Base-by-base conservation (phyloP, 2,113 vertebrate genomes). In the Hassar affinis region DNA sequence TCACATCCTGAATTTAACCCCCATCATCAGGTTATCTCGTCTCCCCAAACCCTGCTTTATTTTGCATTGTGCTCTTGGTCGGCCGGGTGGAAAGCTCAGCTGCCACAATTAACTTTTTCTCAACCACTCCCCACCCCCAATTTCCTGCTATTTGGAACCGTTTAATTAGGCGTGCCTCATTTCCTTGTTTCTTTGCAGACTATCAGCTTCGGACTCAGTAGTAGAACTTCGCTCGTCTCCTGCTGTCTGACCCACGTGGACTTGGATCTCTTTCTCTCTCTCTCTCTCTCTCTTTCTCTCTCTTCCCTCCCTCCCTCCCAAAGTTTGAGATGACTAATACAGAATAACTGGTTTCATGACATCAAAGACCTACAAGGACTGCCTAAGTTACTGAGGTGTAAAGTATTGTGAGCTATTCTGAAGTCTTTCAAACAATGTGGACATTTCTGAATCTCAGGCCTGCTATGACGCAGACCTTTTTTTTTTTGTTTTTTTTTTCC, bases 151-250 rank as follows among this genome's bases (percentile, higher is more conserved):
- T 87, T 80, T 87, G 61, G 54, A 84, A 89, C 76, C 86, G 89
- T 93, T 91, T 92, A 89, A 93, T 93, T 93, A 93, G 91, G 80
- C 82, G 61, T 85, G 72, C 72, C 91, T 85, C 91, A 92, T 94
- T 93, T 93, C 92, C 92, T 92, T 86, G 86, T 86, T 42, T 90
- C 52, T 83, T 85, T 87, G 68, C 86, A 94, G 93, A 95, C 92
- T 95, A 95, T 91, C 94, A 95, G 89, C 93, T 94, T 90, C 92
- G 93, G 90, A 95, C 93, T 78, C 94, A 95, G 91, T 94, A 91
- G 90, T 90, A 88, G 45, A 90, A 83, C 68, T 42, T 72, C 33
- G 45, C 75, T 64, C 64, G 79, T 88, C 69, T 85, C 81, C 82
- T 86, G 89, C 72, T 54, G 85, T 80, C 68, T 68, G 66, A 59